A percentile compares a stretch with the other conserved stretches of the same genome.
phyloP scores from a whole-genome alignment of 2,113 vertebrate genomes.

The Ophthalmolycus amberensis region DNA sequence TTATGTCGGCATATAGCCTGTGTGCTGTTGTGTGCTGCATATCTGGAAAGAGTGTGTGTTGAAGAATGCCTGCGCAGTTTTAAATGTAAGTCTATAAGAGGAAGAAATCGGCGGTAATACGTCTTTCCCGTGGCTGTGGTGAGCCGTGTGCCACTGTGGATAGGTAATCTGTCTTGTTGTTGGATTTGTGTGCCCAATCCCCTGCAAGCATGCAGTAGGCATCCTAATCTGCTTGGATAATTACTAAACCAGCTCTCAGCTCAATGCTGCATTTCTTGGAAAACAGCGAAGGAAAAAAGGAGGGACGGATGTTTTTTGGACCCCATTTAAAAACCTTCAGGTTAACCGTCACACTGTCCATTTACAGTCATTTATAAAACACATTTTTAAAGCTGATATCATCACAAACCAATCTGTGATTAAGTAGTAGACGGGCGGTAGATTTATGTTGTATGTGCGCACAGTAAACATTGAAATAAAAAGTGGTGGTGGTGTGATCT shows the following conservation, averaged over 20 bases:
- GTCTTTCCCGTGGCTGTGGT: slow-evolving; percentile 31
- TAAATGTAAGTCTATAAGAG: slow-evolving; percentile 20
- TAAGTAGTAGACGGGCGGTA: rapidly evolving
- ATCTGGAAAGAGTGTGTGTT: slow-evolving; percentile 26
- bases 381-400: not conserved
- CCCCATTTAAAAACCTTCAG: not conserved
- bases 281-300: slow-evolving; percentile 26
- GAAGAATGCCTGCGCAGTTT: slow-evolving; percentile 17
- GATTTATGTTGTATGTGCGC: not conserved
- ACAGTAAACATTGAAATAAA: not conserved
- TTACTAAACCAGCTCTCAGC: slow-evolving; percentile 63
- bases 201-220: slow-evolving; percentile 75
- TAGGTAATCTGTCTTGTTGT: slow-evolving; percentile 71
- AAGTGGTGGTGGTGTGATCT: slow-evolving; percentile 26
- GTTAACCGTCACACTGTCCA: not conserved
- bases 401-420: not conserved
- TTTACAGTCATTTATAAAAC: not conserved
- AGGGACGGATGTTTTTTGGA: not conserved
- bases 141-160: slow-evolving; percentile 55
- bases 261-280: slow-evolving; percentile 56
- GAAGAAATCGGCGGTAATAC: slow-evolving; percentile 28
- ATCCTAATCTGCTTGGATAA: slow-evolving; percentile 79
- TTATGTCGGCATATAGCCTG: slow-evolving; percentile 6
- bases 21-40: slow-evolving; percentile 1
- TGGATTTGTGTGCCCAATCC: slow-evolving; percentile 71